Base-by-base conservation (phyloP, 2,888 invertebrate genomes). In the Rotaria sp. region DNA sequence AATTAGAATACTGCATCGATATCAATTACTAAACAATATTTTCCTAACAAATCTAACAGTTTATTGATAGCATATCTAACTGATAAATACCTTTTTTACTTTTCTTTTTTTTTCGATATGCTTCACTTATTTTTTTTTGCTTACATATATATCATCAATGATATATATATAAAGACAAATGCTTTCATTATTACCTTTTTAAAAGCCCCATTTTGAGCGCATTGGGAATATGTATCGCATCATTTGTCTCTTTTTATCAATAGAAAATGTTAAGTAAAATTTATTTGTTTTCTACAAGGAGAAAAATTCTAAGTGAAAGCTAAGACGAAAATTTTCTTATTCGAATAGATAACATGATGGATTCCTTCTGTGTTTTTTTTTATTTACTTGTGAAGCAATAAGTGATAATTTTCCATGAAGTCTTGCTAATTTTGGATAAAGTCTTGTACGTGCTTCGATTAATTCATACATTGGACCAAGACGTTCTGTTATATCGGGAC, bases 321-420 rank as follows among this genome's bases (percentile, higher is more conserved):
- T 8, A 45, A 45, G 11, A 8, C 5, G n/a, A n/a, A 45, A 45
- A 45, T 13, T 13, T 45, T 45, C 45, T 2, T 13, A 45, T 11
- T 45, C 13, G n/a, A n/a, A 45, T 45, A 45, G 45, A 45, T 45
- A 45, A 45, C 45, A 45, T 8, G 45, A 45, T 45, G 2, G 50
- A 11, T 45, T 45, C 11, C 11, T 50, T 50, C 3, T 15, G 18
- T 3, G 3, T 50, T n/a, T 52, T 84, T 86, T 24, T 38, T 74
- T 21, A 85, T 86, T 86, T 87, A 90, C 90, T 89, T 90, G 90
- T 75, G 90, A 89, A 21, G 90, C 88, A 74, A 94, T 90, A 50
- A 94, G 91, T 88, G 93, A 93, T 59, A 94, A 91, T 84, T 94
- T 92, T 11, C 94, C 94, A 88, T 92, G 92, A 85, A 94, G 90